A percentile compares a stretch with the other conserved stretches of the same genome.
Conservation (phyloP, 2,113 vertebrate genomes). For the Chloebia gouldiae region DNA sequence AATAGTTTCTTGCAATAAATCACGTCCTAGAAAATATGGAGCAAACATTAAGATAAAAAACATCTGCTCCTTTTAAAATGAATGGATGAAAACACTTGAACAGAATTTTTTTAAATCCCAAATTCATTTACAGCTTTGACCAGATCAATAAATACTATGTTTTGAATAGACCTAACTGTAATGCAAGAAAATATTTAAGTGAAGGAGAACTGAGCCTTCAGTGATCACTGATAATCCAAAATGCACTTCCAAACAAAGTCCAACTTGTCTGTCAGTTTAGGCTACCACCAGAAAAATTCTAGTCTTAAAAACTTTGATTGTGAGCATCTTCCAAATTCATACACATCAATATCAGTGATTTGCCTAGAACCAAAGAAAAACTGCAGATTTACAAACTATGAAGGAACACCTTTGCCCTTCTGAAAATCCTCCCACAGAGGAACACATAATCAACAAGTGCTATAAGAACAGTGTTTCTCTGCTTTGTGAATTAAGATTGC, state of each 20-base stretch:
- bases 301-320: background rate
- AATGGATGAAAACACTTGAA: conserved; percentile 49
- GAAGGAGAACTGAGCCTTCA: background rate
- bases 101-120: conserved; percentile 17
- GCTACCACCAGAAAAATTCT: background rate
- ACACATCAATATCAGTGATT: background rate
- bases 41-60: conserved; percentile 74
- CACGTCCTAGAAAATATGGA: conserved; percentile 72
- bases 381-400: background rate
- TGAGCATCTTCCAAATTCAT: background rate
- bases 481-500: background rate
- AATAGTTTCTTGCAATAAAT: conserved; percentile 74
- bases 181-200: background rate
- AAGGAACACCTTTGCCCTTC: background rate
- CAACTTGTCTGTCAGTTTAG: background rate
- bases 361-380: background rate
- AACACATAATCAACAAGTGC: background rate
- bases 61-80: conserved; percentile 75
- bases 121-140: conserved; percentile 43
- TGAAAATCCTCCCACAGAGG: background rate
- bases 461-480: background rate
- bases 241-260: background rate
- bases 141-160: conserved; percentile 29
- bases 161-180: background rate
- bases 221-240: background rate